phyloP scores from a whole-genome alignment of 2,888 invertebrate genomes.

The Tipula confusa region DNA sequence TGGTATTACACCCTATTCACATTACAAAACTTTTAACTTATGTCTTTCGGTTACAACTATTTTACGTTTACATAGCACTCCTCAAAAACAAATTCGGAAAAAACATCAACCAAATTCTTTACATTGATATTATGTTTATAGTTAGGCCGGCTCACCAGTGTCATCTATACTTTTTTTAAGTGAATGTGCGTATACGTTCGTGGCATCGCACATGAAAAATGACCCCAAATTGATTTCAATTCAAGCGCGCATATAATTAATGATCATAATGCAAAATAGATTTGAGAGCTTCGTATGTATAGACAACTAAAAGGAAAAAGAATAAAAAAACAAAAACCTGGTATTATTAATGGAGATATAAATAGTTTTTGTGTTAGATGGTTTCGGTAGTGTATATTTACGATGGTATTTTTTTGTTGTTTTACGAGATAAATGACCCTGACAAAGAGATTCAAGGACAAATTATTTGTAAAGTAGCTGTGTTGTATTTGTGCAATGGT shows the following conservation, averaged over 20 bases:
- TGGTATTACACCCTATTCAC: neutral
- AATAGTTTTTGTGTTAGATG: neutral
- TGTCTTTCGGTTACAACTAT: neutral
- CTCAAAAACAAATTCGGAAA: neutral
- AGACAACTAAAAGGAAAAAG: too few relatives aligned
- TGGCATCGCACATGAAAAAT: slow-evolving; percentile 32
- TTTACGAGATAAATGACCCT: neutral
- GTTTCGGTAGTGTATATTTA: neutral
- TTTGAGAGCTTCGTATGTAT: neutral
- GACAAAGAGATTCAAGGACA: neutral
- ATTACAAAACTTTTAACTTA: neutral
- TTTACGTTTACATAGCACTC: neutral
- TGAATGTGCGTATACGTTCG: neutral
- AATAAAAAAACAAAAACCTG: neutral
- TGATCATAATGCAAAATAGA: slow-evolving; percentile 21
- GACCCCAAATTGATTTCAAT: slow-evolving; percentile 30
- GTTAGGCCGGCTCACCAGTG: neutral
- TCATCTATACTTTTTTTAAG: neutral
- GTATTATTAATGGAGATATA: neutral
- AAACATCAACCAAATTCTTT: neutral
- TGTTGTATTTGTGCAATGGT: neutral
- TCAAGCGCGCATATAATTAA: slow-evolving; percentile 30
- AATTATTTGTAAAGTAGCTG: neutral
- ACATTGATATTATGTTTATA: neutral
- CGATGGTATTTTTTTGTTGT: neutral